Percentiles rank a stretch among this genome's conserved stretches.
phyloP scores from a whole-genome alignment of 2,888 invertebrate species.

The Luffia ferchaultella region DNA sequence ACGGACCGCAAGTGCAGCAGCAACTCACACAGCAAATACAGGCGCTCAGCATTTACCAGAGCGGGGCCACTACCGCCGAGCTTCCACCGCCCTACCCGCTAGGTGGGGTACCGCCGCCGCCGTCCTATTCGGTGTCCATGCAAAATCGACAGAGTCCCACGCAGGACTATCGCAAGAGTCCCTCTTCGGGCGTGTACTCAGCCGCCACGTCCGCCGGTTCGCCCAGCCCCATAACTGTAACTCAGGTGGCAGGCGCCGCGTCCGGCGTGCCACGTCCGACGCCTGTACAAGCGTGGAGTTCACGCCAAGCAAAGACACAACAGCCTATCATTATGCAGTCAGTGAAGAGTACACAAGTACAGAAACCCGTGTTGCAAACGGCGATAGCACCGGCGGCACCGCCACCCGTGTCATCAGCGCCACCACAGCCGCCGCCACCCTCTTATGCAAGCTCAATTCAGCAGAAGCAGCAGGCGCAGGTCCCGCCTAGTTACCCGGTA shows the following conservation, averaged over 20 bases:
- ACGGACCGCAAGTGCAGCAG: conserved; percentile 83
- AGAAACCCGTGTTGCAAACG: conserved; percentile 93
- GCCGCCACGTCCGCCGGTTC: conserved; percentile 85
- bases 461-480: conserved; percentile 71
- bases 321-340: conserved; percentile 97
- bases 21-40: conserved; percentile 90
- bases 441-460: conserved; percentile 84
- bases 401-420: conserved; percentile 53
- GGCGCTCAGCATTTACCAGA: conserved; percentile 80
- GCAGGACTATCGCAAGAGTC: conserved; percentile 84
- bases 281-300: conserved; percentile 85
- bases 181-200: conserved; percentile 86
- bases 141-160: conserved; percentile 89
- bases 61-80: conserved; percentile 65
- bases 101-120: conserved; percentile 75
- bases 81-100: conserved; percentile 76
- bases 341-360: conserved; percentile 94
- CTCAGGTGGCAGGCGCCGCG: conserved; percentile 68
- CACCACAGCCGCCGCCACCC: conserved; percentile 72
- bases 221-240: conserved; percentile 82
- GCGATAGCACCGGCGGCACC: conserved; percentile 92
- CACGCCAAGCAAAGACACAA: conserved; percentile 87
- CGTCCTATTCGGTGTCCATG: conserved; percentile 86
- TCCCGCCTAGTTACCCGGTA: conserved; percentile 56
- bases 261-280: conserved; percentile 79